A percentile compares a stretch with the other conserved stretches of the same genome.
Evolutionary conservation across 2,888 invertebrate genomes (phyloP).

Genomic region (Heliconius ethilla): DNA sequence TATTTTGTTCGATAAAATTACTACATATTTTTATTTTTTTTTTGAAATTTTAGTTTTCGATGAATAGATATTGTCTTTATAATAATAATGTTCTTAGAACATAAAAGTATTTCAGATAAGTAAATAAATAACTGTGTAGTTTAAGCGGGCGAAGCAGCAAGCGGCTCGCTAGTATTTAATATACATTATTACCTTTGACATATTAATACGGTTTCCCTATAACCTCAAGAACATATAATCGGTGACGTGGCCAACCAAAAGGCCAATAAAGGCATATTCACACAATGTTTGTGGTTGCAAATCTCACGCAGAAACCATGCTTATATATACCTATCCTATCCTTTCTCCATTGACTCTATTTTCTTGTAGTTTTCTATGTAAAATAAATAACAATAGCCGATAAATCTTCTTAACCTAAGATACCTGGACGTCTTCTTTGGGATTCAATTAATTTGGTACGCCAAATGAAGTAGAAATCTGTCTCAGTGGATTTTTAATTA

Average conservation of each 20-base stretch:
- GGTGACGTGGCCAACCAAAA: background rate
- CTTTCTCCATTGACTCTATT: background rate
- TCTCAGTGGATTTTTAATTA: constrained; percentile 47
- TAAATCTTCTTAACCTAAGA: constrained; percentile 32
- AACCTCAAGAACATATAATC: constrained; percentile 8
- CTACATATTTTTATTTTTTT: too few species aligned
- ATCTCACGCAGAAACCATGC: background rate
- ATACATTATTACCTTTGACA: background rate
- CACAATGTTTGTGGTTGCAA: constrained; percentile 6
- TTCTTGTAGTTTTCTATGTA: background rate
- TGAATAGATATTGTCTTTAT: too few species aligned
- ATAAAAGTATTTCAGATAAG: too few species aligned
- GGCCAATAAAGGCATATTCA: background rate
- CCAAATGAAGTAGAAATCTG: constrained; percentile 41
- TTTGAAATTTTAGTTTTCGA: too few species aligned
- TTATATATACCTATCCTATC: background rate
- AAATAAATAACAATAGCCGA: background rate
- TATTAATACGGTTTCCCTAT: background rate
- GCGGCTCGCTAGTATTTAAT: background rate
- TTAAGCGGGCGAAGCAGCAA: too few species aligned
- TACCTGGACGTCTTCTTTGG: constrained; percentile 39
- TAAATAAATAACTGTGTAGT: too few species aligned
- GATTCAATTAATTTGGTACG: constrained; percentile 45
- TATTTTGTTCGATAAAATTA: too few species aligned
- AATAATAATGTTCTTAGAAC: too few species aligned